phyloP scores from a whole-genome alignment of 2,888 invertebrate genomes.

The Patella pellucida region DNA sequence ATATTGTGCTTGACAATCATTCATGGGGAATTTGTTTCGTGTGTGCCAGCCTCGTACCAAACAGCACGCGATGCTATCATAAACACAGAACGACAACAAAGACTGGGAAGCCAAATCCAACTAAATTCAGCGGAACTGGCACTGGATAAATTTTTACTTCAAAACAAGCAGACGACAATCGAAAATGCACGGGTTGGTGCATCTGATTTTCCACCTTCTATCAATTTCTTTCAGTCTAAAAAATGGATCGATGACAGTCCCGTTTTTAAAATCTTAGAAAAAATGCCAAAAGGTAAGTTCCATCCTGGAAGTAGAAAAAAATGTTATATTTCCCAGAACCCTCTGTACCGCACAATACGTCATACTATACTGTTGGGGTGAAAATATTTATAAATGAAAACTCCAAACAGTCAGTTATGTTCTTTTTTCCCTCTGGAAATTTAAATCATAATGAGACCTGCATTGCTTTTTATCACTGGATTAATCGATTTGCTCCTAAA shows the following conservation, averaged over 20 bases:
- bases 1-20: neutral
- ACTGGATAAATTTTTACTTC: constrained; percentile 44
- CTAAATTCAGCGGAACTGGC: constrained; percentile 42
- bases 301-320: no score
- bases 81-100: constrained; percentile 33
- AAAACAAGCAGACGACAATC: constrained; percentile 31
- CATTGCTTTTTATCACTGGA: no score
- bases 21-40: neutral
- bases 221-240: constrained; percentile 45
- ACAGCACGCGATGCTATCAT: constrained; percentile 27
- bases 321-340: no score
- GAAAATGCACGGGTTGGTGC: constrained; percentile 25
- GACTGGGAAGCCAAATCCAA: constrained; percentile 43
- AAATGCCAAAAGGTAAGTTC: constrained; percentile 57
- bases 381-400: no score
- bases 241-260: constrained; percentile 43
- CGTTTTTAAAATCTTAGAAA: constrained; percentile 49
- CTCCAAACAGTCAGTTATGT: no score
- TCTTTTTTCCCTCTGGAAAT: no score
- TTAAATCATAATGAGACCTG: no score
- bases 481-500: no score
- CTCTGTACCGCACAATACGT: no score
- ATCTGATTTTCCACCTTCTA: constrained; percentile 36
- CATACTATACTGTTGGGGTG: no score
- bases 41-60: neutral